A percentile compares a stretch with the other conserved stretches of the same genome.
Evolutionary conservation across 2,888 invertebrate species (phyloP).

Genomic region (Digitonthophagus gazella): DNA sequence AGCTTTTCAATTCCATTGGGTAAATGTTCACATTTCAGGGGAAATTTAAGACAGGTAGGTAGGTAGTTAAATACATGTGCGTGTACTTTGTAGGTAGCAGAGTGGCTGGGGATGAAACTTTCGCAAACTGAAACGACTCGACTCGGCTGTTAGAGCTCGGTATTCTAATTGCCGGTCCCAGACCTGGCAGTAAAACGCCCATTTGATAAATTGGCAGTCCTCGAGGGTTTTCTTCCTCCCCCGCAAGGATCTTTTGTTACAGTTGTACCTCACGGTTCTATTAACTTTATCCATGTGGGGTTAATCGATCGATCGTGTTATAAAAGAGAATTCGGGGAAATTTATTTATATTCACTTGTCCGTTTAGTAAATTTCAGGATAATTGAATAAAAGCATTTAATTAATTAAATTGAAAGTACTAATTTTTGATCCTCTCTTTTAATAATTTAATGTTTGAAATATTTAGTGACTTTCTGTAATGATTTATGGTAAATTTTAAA

Average conservation of each 20-base stretch:
- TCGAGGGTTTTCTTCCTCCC: background rate
- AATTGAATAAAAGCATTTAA: no score
- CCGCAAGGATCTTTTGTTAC: background rate
- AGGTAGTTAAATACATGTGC: background rate
- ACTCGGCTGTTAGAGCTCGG: background rate
- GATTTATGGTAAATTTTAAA: no score
- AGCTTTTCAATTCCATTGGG: constrained; percentile 6
- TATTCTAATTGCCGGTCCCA: background rate
- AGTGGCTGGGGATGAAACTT: background rate
- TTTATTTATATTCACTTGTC: no score
- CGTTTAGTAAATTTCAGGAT: no score
- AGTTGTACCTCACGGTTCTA: background rate
- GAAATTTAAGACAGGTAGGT: background rate
- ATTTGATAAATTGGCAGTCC: background rate
- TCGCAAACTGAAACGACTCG: background rate
- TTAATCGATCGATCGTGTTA: no score
- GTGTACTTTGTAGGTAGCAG: background rate
- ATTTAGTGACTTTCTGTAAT: no score
- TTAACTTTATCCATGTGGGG: no score
- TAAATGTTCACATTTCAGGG: background rate
- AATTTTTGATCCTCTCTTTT: no score
- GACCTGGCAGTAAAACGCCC: background rate
- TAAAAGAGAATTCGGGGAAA: no score
- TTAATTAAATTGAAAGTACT: no score
- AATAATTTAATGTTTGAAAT: no score